phyloP scores from a whole-genome alignment of 2,888 invertebrate species.

The Noctua janthina region DNA sequence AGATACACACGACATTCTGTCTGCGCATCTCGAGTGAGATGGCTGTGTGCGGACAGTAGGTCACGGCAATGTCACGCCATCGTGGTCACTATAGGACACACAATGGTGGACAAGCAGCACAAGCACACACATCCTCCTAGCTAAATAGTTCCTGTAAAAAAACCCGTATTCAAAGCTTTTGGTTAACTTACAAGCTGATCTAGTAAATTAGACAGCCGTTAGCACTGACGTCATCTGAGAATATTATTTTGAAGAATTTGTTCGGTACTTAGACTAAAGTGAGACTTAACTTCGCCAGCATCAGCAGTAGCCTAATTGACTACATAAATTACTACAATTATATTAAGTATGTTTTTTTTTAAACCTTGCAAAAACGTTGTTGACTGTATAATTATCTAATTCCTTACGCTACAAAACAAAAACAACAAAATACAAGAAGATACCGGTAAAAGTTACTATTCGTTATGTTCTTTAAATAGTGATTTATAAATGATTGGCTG shows the following conservation, averaged over 20 bases:
- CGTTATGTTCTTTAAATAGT: neutral
- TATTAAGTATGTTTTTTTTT: no score
- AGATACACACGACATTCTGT: constrained; percentile 86
- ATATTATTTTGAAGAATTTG: no score
- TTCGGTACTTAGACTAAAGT: no score
- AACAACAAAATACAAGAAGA: neutral
- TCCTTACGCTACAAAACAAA: no score
- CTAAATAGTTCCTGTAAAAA: constrained; percentile 59
- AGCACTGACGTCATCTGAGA: neutral
- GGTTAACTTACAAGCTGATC: neutral
- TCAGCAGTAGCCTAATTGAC: no score
- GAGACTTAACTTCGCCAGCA: no score
- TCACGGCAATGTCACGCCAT: constrained; percentile 83
- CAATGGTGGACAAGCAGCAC: constrained; percentile 82
- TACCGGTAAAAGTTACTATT: constrained; percentile 24
- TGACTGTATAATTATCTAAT: neutral
- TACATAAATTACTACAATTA: no score
- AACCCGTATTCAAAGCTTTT: constrained; percentile 33
- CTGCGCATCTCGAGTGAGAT: constrained; percentile 86
- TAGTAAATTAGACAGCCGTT: neutral
- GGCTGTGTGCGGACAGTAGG: constrained; percentile 84
- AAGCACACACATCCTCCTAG: constrained; percentile 84
- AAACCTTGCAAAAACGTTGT: no score
- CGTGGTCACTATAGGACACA: constrained; percentile 86
- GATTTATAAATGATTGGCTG: constrained; percentile 1